Evolutionary conservation across 2,888 invertebrate genomes (phyloP).

Genomic region (Drosophila flavopinicola): DNA sequence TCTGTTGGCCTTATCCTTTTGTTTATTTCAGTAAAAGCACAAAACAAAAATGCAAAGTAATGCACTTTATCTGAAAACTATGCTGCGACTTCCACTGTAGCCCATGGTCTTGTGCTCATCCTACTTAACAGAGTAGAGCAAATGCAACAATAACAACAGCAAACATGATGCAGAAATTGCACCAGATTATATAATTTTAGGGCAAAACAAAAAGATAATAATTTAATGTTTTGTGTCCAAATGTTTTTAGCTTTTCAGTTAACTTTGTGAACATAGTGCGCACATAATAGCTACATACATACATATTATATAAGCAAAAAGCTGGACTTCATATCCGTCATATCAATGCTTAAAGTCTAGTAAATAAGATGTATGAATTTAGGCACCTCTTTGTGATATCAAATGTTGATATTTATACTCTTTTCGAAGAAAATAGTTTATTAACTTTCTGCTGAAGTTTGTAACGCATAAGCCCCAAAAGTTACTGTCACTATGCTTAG

Average conservation of each 20-base stretch:
- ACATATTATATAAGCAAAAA: no score
- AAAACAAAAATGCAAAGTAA: constrained; percentile 69
- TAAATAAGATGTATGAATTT: no score
- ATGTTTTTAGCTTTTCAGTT: constrained; percentile 65
- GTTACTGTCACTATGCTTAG: no score
- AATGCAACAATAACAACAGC: constrained; percentile 22
- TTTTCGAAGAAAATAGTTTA: no score
- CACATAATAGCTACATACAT: constrained; percentile 28
- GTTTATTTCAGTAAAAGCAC: constrained; percentile 62
- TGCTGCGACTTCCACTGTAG: constrained; percentile 49
- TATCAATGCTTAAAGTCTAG: no score
- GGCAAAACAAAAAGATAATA: no score
- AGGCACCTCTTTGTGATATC: no score
- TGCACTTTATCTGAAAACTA: constrained; percentile 72
- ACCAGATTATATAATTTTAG: constrained; percentile 31
- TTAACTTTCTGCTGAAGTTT: no score
- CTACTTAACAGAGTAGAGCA: constrained; percentile 30
- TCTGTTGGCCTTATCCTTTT: constrained; percentile 18
- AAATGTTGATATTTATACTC: no score
- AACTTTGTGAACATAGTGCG: constrained; percentile 39
- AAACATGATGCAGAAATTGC: constrained; percentile 52
- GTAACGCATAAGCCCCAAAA: no score
- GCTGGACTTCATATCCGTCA: no score
- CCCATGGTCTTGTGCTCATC: constrained; percentile 7
- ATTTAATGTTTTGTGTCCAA: constrained; percentile 49